phyloP scores from a whole-genome alignment of 2,797 vertebrate species.

The Threskiornis aethiopicus region DNA sequence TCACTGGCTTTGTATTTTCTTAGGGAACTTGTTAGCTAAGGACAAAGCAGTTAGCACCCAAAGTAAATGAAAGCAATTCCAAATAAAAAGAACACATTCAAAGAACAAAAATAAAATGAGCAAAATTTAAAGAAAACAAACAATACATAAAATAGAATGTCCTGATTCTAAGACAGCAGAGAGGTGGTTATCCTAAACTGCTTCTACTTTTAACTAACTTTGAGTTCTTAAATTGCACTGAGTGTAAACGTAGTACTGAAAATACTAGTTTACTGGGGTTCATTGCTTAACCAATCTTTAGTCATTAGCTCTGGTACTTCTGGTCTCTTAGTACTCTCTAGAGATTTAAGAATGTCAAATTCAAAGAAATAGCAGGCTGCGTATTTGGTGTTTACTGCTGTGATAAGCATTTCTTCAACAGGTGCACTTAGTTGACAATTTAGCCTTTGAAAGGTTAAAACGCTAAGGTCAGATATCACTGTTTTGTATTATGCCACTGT shows the following conservation, averaged over 20 bases:
- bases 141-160: background rate
- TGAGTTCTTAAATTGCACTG: background rate
- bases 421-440: background rate
- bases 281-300: background rate
- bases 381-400: background rate
- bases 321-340: background rate
- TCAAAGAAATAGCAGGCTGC: background rate
- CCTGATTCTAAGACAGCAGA: background rate
- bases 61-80: background rate
- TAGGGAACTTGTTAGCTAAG: background rate
- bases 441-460: background rate
- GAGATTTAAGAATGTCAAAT: background rate
- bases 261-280: background rate
- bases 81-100: background rate
- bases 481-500: background rate
- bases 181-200: background rate
- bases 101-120: background rate
- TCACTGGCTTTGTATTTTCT: background rate
- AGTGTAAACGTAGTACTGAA: background rate
- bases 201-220: background rate
- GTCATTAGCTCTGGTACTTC: background rate
- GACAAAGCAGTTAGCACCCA: background rate
- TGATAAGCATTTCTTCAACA: background rate
- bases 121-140: background rate
- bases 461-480: background rate